Base-by-base conservation (phyloP, 2,888 invertebrate species). In the Polymixis flavicincta region DNA sequence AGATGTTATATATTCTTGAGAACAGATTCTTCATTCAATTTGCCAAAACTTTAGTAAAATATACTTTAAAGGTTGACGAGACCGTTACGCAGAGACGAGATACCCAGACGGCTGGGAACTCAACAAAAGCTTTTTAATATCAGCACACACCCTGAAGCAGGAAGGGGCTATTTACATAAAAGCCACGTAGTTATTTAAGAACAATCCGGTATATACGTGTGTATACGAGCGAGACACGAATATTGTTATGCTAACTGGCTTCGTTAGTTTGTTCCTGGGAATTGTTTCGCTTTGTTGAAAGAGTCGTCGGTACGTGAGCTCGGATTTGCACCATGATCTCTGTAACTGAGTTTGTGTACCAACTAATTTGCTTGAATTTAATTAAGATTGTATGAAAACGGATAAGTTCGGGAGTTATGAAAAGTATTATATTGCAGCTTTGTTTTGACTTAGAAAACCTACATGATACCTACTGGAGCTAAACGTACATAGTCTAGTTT, bases 211-310 rank as follows among this genome's bases (percentile, higher is more conserved):
- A 90, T 90, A 92, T 90, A 87, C 69, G 79, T 87, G 61, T 83
- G 83, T 90, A 89, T 89, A 87, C 86, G 85, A 87, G 83, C 85
- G 78, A 83, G 88, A 88, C 90, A 93, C 91, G 96, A 96, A 96
- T 96, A 95, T 96, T 95, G 95, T 96, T 96, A 96, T 94, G 94
- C 94, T 94, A 96, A 95, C 95, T 93, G 95, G 91, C 95, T 95
- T 96, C 96, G 96, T 96, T 96, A 96, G 95, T 94, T 95, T 93
- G 95, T 95, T 94, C 94, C 93, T 91, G 92, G 93, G 95, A 95
- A 95, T 94, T 93, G 95, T 93, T 93, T 93, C 91, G 92, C 92
- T 93, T 91, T 94, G 93, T 92, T 93, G 92, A 93, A 93, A 93
- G 92, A 92, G 89, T 89, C 86, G 84, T 82, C 88, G 87, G 90